A percentile compares a stretch with the other conserved stretches of the same genome.
phyloP scores from a whole-genome alignment of 2,888 invertebrate genomes.

The Philereme vetulata region DNA sequence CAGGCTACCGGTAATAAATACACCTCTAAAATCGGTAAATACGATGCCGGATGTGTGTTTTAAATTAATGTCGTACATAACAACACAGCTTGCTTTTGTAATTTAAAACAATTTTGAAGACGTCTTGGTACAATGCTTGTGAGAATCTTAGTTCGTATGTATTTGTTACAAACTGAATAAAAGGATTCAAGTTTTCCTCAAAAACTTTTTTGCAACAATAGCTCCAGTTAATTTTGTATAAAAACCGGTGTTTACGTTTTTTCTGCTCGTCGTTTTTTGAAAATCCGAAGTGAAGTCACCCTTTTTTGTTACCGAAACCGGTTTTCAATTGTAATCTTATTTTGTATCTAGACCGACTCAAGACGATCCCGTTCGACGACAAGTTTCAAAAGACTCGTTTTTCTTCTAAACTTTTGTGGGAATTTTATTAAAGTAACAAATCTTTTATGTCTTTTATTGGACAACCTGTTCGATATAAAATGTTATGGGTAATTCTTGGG shows the following conservation, averaged over 20 bases:
- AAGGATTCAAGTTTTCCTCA: conserved; percentile 8
- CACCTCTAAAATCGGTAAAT: too few relatives aligned
- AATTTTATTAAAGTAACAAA: conserved; percentile 46
- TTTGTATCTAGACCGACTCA: conserved; percentile 49
- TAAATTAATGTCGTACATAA: too few relatives aligned
- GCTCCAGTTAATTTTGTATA: conserved; percentile 21
- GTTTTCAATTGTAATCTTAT: conserved; percentile 36
- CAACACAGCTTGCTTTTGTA: too few relatives aligned
- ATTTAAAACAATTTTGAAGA: not conserved
- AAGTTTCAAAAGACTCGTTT: conserved; percentile 52
- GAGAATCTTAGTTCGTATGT: too few relatives aligned
- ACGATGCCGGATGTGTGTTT: too few relatives aligned
- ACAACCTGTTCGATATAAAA: conserved; percentile 53
- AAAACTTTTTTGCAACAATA: conserved; percentile 21
- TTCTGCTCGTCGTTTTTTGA: conserved; percentile 15
- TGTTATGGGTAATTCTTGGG: conserved; percentile 33
- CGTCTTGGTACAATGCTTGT: not conserved
- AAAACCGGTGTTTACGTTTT: conserved; percentile 16
- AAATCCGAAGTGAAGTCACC: conserved; percentile 16
- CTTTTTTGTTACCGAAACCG: conserved; percentile 14
- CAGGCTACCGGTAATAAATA: too few relatives aligned
- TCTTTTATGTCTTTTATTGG: conserved; percentile 49
- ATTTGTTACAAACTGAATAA: conserved; percentile 5
- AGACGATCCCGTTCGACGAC: conserved; percentile 48
- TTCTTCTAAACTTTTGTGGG: conserved; percentile 49